Evolutionary conservation across 2,888 invertebrate genomes (phyloP).

Genomic region (Mythimna loreyi): DNA sequence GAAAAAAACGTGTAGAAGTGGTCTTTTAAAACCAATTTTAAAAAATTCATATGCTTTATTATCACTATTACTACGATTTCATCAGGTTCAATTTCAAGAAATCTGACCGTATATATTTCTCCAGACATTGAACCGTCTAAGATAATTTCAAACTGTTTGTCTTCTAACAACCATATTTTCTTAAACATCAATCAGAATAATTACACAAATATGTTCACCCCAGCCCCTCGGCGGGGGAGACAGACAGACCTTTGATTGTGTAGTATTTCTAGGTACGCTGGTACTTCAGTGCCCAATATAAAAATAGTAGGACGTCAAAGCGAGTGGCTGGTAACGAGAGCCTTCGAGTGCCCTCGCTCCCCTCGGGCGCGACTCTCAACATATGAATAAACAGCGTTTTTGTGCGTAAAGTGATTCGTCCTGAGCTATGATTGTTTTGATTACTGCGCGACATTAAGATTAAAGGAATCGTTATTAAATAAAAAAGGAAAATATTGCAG

Average conservation of each 20-base stretch:
- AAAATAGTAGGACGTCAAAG: constrained; percentile 62
- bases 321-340: constrained; percentile 62
- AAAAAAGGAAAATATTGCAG: not conserved
- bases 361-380: constrained; percentile 46
- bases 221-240: constrained; percentile 13
- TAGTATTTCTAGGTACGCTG: constrained; percentile 37
- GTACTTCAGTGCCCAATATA: constrained; percentile 48
- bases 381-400: constrained; percentile 60
- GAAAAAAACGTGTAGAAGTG: too few species aligned
- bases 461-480: not conserved
- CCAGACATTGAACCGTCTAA: not conserved
- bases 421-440: constrained; percentile 19
- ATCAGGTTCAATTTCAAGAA: not conserved
- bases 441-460: constrained; percentile 3
- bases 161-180: constrained; percentile 42
- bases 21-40: too few species aligned
- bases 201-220: constrained; percentile 65
- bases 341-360: constrained; percentile 51
- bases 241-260: constrained; percentile 34
- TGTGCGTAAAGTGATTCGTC: constrained; percentile 34
- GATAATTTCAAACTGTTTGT: constrained; percentile 25
- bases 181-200: constrained; percentile 64
- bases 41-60: too few species aligned
- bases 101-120: not conserved
- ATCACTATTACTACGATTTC: not conserved